Percentiles rank a stretch among this genome's conserved stretches.
Conservation (phyloP, 2,797 vertebrate species). For the Thalassophryne amazonica region DNA sequence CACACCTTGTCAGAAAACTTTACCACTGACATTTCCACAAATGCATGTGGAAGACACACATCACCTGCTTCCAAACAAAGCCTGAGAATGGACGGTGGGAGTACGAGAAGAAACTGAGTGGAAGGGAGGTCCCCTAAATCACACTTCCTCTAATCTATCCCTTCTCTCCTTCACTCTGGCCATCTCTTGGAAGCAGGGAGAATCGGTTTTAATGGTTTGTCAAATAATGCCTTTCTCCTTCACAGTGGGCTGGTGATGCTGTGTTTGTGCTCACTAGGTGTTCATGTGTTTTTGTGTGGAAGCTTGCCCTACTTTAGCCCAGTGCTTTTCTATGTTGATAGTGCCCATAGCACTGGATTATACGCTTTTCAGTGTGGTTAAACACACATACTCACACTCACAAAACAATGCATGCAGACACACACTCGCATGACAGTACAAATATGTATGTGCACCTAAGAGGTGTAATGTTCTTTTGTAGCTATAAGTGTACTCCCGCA, state of each 20-base stretch:
- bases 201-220: slow-evolving; percentile 76
- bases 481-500: too few species aligned
- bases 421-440: too few species aligned
- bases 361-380: slow-evolving; percentile 63
- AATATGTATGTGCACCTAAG: too few species aligned
- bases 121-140: slow-evolving; percentile 44
- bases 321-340: slow-evolving; percentile 68
- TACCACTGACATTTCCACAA: slow-evolving; percentile 16
- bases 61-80: slow-evolving; percentile 51
- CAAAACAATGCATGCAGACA: slow-evolving; percentile 28
- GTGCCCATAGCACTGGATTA: slow-evolving; percentile 68
- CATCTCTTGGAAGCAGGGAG: slow-evolving; percentile 67
- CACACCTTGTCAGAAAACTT: slow-evolving; percentile 67
- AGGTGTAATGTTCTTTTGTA: too few species aligned
- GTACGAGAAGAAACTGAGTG: slow-evolving; percentile 16
- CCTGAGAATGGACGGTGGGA: slow-evolving; percentile 37
- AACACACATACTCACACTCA: slow-evolving; percentile 35
- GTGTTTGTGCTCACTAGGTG: slow-evolving; percentile 53
- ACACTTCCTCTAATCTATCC: slow-evolving; percentile 49
- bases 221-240: slow-evolving; percentile 71
- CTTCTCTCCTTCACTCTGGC: slow-evolving; percentile 26
- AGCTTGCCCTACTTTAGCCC: slow-evolving; percentile 73
- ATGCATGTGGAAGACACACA: slow-evolving; percentile 55
- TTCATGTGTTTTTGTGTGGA: slow-evolving; percentile 21
- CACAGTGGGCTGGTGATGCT: slow-evolving; percentile 63